Percentiles rank a stretch among this genome's conserved stretches.
Conservation (phyloP, 2,888 invertebrate species). For the Lepidonotus clava region DNA sequence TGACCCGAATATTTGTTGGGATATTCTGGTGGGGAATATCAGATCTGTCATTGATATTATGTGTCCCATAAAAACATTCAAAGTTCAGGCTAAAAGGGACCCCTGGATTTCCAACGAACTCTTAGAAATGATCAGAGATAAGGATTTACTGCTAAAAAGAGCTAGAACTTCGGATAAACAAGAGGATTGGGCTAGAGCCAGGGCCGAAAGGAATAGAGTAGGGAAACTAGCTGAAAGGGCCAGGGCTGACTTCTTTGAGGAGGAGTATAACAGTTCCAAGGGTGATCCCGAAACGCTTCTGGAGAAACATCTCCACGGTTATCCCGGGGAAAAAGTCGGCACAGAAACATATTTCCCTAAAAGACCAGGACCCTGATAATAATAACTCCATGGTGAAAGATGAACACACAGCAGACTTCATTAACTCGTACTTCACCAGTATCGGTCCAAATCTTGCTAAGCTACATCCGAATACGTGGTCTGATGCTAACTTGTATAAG, state of each 20-base stretch:
- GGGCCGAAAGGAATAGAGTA: not conserved
- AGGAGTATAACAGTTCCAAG: not conserved
- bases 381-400: too few relatives aligned
- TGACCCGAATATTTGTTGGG: too few relatives aligned
- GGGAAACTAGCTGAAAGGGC: not conserved
- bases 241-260: not conserved
- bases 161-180: not conserved
- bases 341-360: not conserved
- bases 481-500: not conserved
- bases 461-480: not conserved
- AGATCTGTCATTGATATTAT: too few relatives aligned
- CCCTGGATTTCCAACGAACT: not conserved
- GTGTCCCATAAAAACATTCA: too few relatives aligned
- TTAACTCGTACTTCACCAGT: not conserved
- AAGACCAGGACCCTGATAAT: not conserved
- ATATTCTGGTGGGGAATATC: too few relatives aligned
- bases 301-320: too few relatives aligned
- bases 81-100: too few relatives aligned
- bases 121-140: not conserved
- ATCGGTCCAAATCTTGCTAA: not conserved
- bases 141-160: not conserved
- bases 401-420: not conserved
- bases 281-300: not conserved
- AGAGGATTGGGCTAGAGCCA: not conserved
- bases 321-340: not conserved